A percentile compares a stretch with the other conserved stretches of the same genome.
These are phyloP conservation scores for Chaetodon trifasciatus DNA, from an alignment of 2,797 vertebrate genomes.

Conservation along the genomic window DNA sequence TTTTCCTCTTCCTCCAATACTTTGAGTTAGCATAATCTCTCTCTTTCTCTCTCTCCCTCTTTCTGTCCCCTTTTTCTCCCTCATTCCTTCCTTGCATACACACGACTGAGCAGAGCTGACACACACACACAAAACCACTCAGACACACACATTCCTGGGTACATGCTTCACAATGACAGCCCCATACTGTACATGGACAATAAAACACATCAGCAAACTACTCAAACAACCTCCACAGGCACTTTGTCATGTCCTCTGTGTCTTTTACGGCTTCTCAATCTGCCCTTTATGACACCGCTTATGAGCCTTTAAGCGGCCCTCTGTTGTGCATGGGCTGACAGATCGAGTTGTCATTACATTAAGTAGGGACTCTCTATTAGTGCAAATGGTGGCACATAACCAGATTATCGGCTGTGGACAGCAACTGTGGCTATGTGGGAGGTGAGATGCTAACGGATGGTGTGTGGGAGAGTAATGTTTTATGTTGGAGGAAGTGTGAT, in stretches of 20 bases:
- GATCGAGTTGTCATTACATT: conserved; percentile 77
- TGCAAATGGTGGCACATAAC: conserved; percentile 81
- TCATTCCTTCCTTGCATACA: conserved; percentile 67
- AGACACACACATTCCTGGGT: conserved; percentile 31
- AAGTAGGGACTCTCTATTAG: conserved; percentile 78
- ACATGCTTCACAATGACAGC: conserved; percentile 35
- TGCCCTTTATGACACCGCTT: conserved; percentile 71
- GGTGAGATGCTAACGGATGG: conserved; percentile 84
- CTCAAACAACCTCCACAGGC: conserved; percentile 61
- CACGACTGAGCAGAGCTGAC: conserved; percentile 67
- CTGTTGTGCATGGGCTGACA: conserved; percentile 60
- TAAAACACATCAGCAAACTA: conserved; percentile 73
- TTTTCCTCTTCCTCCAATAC: conserved; percentile 75
- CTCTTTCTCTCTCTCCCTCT: conserved; percentile 33
- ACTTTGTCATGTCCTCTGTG: conserved; percentile 62
- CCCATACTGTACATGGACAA: conserved; percentile 63
- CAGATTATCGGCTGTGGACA: conserved; percentile 77
- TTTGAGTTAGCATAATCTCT: conserved; percentile 83
- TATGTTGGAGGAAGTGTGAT: conserved; percentile 82
- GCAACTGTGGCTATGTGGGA: conserved; percentile 84
- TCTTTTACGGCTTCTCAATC: conserved; percentile 70
- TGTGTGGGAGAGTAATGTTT: conserved; percentile 85
- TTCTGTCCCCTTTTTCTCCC: conserved; percentile 59
- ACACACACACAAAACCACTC: conserved; percentile 29
- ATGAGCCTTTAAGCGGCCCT: conserved; percentile 68